phyloP scores from a whole-genome alignment of 2,113 vertebrate species.

The Microcebus griseorufus region DNA sequence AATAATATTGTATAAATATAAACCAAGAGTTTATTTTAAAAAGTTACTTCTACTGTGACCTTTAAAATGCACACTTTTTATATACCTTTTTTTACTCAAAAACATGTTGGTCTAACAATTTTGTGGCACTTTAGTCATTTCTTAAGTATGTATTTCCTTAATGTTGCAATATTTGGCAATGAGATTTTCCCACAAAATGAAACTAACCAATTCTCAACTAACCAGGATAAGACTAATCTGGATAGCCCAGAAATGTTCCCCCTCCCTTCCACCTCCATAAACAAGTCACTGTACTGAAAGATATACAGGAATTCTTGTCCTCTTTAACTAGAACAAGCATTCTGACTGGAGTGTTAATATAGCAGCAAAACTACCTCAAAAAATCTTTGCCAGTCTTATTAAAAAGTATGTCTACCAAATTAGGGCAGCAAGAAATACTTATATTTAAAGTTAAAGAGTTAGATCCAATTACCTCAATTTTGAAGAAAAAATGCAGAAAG shows the following conservation, averaged over 20 bases:
- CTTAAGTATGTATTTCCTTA: constrained; percentile 43
- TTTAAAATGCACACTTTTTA: neutral
- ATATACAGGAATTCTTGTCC: constrained; percentile 44
- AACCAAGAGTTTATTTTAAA: neutral
- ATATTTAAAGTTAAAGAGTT: neutral
- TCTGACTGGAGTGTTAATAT: neutral
- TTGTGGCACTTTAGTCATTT: neutral
- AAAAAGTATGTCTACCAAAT: constrained; percentile 4
- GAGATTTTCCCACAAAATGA: constrained; percentile 36
- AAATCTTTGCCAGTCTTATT: neutral
- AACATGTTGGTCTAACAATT: neutral
- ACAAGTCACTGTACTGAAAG: constrained; percentile 42
- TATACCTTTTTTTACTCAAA: constrained; percentile 20
- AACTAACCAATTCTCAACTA: constrained; percentile 53
- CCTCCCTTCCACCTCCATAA: neutral
- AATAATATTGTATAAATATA: neutral
- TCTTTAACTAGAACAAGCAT: neutral
- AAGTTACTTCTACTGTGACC: neutral
- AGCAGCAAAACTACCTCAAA: neutral
- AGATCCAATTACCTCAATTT: neutral
- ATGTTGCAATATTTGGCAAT: constrained; percentile 30
- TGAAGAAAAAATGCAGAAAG: neutral
- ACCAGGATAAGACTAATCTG: constrained; percentile 64
- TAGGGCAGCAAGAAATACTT: constrained; percentile 9
- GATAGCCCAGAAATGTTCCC: constrained; percentile 48